These are phyloP conservation scores for Rhea pennata DNA, from an alignment of 2,113 vertebrate species.

Conservation along the genomic window DNA sequence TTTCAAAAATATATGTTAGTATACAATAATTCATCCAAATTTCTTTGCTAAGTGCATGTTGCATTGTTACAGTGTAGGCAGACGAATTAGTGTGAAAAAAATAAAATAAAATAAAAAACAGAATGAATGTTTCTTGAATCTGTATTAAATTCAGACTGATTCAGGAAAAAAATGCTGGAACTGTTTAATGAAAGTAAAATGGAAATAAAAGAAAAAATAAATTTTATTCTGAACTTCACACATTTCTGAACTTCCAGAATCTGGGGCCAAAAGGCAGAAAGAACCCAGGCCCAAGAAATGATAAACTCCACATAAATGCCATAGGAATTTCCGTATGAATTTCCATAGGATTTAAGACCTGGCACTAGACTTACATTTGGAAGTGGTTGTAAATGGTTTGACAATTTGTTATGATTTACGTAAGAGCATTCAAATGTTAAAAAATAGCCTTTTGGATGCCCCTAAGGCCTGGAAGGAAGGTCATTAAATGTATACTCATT, in stretches of 20 bases:
- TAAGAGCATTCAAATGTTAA: neutral
- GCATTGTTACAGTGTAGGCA: neutral
- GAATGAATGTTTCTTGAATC: neutral
- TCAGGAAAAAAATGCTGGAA: neutral
- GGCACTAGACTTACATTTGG: neutral
- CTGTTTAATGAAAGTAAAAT: neutral
- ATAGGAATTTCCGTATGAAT: neutral
- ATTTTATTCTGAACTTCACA: neutral
- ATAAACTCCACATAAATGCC: neutral
- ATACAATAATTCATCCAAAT: neutral
- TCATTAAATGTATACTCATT: neutral
- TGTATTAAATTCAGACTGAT: neutral
- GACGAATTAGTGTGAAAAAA: neutral
- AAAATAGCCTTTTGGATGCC: neutral
- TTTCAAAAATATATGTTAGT: neutral
- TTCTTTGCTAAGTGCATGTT: neutral
- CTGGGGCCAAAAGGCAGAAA: neutral
- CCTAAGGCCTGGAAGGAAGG: neutral
- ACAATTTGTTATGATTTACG: neutral
- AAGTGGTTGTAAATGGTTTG: neutral
- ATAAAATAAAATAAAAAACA: neutral
- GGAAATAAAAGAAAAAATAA: neutral
- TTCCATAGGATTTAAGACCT: neutral
- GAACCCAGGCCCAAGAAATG: neutral
- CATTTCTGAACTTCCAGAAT: neutral